Percentiles rank a stretch among this genome's conserved stretches.
Conservation (phyloP, 2,797 vertebrate genomes). For the Rousettus madagascariensis region DNA sequence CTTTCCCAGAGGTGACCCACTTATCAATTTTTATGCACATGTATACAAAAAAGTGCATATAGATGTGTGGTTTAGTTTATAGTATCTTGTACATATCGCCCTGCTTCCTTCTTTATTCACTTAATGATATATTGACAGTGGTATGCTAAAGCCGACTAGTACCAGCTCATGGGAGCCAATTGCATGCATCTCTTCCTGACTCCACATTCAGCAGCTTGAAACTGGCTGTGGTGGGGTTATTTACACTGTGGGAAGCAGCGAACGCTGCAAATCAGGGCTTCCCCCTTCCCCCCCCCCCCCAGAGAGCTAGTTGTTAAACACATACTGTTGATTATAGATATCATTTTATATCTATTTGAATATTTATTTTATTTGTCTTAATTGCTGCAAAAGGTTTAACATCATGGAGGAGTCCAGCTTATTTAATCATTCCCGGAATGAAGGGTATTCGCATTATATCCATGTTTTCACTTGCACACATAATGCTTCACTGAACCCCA, state of each 20-base stretch:
- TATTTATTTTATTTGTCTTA: background rate
- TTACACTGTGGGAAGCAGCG: background rate
- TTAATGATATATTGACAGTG: background rate
- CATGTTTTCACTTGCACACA: background rate
- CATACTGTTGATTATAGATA: background rate
- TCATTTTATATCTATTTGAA: background rate
- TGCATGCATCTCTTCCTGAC: background rate
- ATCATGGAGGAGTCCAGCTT: background rate
- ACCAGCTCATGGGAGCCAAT: accelerated
- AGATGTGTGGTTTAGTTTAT: background rate
- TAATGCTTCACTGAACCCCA: background rate
- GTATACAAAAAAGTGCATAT: background rate
- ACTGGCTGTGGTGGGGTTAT: background rate
- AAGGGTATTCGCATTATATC: background rate
- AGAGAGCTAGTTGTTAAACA: background rate
- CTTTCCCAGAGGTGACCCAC: background rate
- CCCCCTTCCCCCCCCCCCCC: too few relatives aligned
- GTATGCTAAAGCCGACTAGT: background rate
- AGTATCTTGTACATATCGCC: accelerated
- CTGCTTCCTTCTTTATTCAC: background rate
- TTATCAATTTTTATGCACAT: background rate
- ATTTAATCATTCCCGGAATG: background rate
- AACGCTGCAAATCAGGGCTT: background rate
- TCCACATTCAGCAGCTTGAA: background rate
- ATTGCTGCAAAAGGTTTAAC: background rate